Evolutionary conservation across 2,797 vertebrate species (phyloP), one percentile per base, ranked within the genome.

Genomic region (Podarcis siculus): DNA sequence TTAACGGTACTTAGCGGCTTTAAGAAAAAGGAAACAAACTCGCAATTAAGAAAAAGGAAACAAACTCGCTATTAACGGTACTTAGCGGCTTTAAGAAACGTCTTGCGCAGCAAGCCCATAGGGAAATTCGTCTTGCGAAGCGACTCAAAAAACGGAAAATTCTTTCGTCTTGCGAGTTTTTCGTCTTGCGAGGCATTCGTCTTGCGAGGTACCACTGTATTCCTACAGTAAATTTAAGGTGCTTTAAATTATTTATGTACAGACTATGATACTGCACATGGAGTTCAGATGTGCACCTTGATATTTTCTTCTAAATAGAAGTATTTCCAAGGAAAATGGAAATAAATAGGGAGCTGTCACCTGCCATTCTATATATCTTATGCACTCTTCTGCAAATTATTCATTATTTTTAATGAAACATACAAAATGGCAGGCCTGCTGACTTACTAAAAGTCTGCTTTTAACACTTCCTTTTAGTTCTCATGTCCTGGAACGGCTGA

Each of bases 401-500:
- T 84, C 27, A 61, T 19, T 66, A 5, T 75, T 83, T 49, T 76
- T 66, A 64, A 42, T 21, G 69, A 23, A 5, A 4, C 32, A 2
- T 35, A 37, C 45, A 58, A 58, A 58, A 42, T 55, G 1, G 37
- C 32, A 37, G 12, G 23, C 37, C 13, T 12, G 13, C 15, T 82
- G 79, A 35, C 15, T 58, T 71, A 35, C 15, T 58, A 58, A 71
- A 88, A 45, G 19, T 0, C 0, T 79, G 5, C 0, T 45, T 81
- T 83, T 39, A 6, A 58, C 78, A 0, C 0, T 1, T 0, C 75
- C 5, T 39, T 15, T 27, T 69, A 1, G 23, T 1, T 0, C 0
- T 27, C 3, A 27, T 35, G 9, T 2, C 0, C 0, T 66, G 17
- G 0, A 1, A 58, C 3, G 0, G 0, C 3, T 37, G 23, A 21